Base-by-base conservation (phyloP, 2,113 vertebrate genomes). In the Dicerorhinus sumatrensis region DNA sequence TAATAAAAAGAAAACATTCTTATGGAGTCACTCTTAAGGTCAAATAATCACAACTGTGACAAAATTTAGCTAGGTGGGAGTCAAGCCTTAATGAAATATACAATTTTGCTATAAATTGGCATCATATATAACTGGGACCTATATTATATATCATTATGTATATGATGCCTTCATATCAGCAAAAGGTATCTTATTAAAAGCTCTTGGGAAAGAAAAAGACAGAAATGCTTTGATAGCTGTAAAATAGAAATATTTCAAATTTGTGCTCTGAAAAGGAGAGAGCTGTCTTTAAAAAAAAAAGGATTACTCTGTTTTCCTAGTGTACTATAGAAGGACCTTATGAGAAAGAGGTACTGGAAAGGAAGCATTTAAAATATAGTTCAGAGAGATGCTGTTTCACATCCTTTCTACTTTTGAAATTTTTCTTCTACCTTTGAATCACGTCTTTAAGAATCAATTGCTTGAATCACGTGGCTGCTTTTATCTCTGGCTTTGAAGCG, bases 381-480 rank as follows among this genome's bases (percentile, higher is more conserved):
- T 98, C 95, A 97, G 81, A 96, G 73, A 89, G 93, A 96, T 95
- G 80, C 83, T 86, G 79, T 97, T 98, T 97, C 75, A 81, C 96
- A 86, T 96, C 93, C 58, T 80, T 98, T 97, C 94, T 90, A 97
- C 85, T 98, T 98, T 98, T 98, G 98, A 97, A 97, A 96, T 96
- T 97, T 98, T 95, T 96, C 83, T 97, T 96, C 76, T 0, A 96
- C 97, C 97, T 99, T 98, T 98, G 98, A 98, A 98, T 99, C 92
- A 31, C 90, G 95, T 98, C 97, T 94, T 97, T 98, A 98, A 98
- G 97, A 98, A 98, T 97, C 96, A 98, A 95, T 98, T 97, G 98
- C 98, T 97, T 96, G 91, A 97, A 96, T 97, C 97, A 97, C 93
- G 94, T 97, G 82, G 88, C 94, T 79, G 91, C 97, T 98, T 98